Evolutionary conservation across 2,113 vertebrate species (phyloP).

Genomic region (Neopipo cinnamomea): DNA sequence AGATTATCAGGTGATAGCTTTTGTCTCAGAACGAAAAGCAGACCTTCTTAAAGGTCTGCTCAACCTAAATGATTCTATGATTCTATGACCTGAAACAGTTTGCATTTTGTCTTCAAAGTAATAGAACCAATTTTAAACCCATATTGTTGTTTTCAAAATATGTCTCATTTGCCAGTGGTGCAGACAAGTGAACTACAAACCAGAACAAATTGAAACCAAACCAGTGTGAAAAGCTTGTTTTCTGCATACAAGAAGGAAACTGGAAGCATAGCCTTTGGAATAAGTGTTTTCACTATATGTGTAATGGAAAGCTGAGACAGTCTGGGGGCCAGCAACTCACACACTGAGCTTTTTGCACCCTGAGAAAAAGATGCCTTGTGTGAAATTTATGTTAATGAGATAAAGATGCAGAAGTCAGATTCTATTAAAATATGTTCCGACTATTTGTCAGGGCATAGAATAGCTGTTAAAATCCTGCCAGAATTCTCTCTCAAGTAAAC

Average conservation of each 20-base stretch:
- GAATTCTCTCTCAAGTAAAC: constrained; percentile 43
- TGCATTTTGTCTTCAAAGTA: background rate
- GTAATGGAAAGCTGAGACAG: background rate
- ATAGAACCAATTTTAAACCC: background rate
- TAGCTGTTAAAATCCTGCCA: constrained; percentile 17
- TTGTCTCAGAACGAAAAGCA: background rate
- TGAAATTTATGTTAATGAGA: constrained; percentile 39
- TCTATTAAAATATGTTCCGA: background rate
- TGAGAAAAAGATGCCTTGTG: constrained; percentile 7
- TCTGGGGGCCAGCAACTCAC: background rate
- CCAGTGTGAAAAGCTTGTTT: background rate
- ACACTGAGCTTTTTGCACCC: background rate
- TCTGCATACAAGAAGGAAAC: background rate
- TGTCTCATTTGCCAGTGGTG: background rate
- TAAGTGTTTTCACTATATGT: background rate
- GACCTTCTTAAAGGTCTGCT: background rate
- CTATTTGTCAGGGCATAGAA: background rate
- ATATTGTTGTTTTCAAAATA: background rate
- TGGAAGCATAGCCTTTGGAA: background rate
- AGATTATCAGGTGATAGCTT: background rate
- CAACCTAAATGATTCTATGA: background rate
- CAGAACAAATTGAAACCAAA: background rate
- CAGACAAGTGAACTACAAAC: background rate
- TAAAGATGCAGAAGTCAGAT: constrained; percentile 25
- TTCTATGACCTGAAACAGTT: background rate